Base-by-base conservation (phyloP, 2,797 vertebrate species). In the Schizothorax lantsangensis region DNA sequence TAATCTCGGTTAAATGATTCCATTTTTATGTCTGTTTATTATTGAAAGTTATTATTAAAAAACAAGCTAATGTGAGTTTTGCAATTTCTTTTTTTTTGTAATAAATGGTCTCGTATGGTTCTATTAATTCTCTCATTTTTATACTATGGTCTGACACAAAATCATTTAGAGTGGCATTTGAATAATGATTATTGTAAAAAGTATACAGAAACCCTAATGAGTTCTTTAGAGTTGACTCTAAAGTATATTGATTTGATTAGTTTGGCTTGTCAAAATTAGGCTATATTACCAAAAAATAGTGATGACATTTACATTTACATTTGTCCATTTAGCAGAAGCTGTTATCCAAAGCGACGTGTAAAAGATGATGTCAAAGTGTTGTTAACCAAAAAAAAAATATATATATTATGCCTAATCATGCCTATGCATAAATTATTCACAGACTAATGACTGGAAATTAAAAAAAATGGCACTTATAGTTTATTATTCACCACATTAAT, bases 131-230 rank as follows among this genome's bases (percentile, higher is more conserved):
- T 68, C 15, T 78, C 33, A 68, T 78, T 84, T 66, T 19, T 59
- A 43, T 43, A 40, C 33, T 36, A 30, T 64, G 17, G 14, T 30
- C 30, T 84, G 62, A 54, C n/a, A 78, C 45, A 40, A 52, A 68
- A 84, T 69, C 8, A 68, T 40, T 84, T 78, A 64, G 14, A 54
- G 43, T 66, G 72, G 33, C 73, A 77, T 52, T 78, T 49, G 21
- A 78, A 69, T 52, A 84, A 77, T 84, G 23, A 84, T 40, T 62
- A 64, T 59, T 75, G 52, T 74, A 62, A 26, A 77, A 77, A 38
- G 73, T 74, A 30, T 52, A n/a, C 1, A 21, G 19, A 66, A 84
- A 62, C 33, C 40, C 21, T 49, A 84, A 75, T 74, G 38, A 62
- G 82, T 19, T 83, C 57, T 59, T 59, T 57, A 57, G 54, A 23